Evolutionary conservation across 2,888 invertebrate genomes (phyloP).

Genomic region (Graphium colonna): DNA sequence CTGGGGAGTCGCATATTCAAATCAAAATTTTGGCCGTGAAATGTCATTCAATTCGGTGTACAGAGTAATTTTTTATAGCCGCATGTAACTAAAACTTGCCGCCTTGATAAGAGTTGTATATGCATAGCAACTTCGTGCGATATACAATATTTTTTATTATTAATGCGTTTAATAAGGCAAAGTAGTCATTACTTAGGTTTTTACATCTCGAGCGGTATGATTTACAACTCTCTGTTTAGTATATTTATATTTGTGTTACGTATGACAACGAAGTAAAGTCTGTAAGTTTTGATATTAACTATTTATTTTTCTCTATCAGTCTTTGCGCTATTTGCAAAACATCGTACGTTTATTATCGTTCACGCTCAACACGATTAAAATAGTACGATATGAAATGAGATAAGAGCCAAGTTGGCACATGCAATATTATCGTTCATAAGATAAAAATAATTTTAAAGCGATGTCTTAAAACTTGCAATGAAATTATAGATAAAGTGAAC

Average conservation of each 20-base stretch:
- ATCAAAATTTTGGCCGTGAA: too few relatives aligned
- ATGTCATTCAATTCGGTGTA: too few relatives aligned
- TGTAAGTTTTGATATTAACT: neutral
- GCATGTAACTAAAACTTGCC: too few relatives aligned
- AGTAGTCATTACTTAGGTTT: too few relatives aligned
- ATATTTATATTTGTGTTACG: neutral
- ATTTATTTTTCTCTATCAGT: neutral
- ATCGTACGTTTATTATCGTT: neutral
- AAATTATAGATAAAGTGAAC: slow-evolving; percentile 1
- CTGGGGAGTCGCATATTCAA: too few relatives aligned
- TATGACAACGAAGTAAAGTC: neutral
- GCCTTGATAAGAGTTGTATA: too few relatives aligned
- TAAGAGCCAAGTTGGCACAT: neutral
- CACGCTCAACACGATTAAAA: neutral
- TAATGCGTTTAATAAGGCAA: too few relatives aligned
- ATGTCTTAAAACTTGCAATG: neutral
- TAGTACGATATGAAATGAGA: neutral
- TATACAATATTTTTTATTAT: too few relatives aligned
- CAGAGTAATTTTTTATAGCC: too few relatives aligned
- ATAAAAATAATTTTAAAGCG: neutral
- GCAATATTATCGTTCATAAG: neutral
- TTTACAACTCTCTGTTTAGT: too few relatives aligned
- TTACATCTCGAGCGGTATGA: too few relatives aligned
- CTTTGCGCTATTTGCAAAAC: neutral
- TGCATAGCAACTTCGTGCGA: too few relatives aligned